Evolutionary conservation across 92 coral and sea anemone genomes (phyloP), one percentile per base, ranked within the genome.

Genomic region (Porites rus): DNA sequence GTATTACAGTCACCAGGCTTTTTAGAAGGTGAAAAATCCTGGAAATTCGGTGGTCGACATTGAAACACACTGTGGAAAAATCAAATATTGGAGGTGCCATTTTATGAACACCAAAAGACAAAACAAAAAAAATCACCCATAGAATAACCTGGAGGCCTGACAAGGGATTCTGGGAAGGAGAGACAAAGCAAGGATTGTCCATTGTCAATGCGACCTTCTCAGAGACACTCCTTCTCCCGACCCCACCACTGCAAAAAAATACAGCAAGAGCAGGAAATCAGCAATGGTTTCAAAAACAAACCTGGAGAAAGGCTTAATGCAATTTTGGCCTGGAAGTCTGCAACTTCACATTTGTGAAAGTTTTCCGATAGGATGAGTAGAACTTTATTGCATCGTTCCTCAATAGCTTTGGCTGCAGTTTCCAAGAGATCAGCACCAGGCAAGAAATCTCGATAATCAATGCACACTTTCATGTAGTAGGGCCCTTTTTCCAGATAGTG

Each of bases 241-340:
- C 61, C 16, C 11, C 61, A 10, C 61, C 61, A 10, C 61, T 10
- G 61, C 61, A 10, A 56, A 2, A 56, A 14, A 10, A 14, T 10
- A 38, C 46, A 56, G 16, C 61, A 8, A 56, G 4, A 10, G 12
- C 7, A 67, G 14, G 8, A 11, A 70, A 31, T 21, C 56, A 43
- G 76, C 7, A 3, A 52, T 13, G 46, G 6, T 4, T 56, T 56
- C 16, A 14, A 56, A 50, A 11, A 83, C 92, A 84, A 50, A 97
- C 99, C 99, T 93, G 94, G 97, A 11, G 99, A 97, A 50, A 93
- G 75, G 54, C 74, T 74, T 3, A 97, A 72, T 17, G 95, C 99
- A 82, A 97, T 82, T 56, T 92, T 90, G 10, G 95, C 97, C 75
- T 95, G 95, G 60, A 86, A 93, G 75, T 92, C 97, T 65, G 99